Base-by-base conservation (phyloP, 1,140 invertebrate species). In the Lordiphosa collinella region DNA sequence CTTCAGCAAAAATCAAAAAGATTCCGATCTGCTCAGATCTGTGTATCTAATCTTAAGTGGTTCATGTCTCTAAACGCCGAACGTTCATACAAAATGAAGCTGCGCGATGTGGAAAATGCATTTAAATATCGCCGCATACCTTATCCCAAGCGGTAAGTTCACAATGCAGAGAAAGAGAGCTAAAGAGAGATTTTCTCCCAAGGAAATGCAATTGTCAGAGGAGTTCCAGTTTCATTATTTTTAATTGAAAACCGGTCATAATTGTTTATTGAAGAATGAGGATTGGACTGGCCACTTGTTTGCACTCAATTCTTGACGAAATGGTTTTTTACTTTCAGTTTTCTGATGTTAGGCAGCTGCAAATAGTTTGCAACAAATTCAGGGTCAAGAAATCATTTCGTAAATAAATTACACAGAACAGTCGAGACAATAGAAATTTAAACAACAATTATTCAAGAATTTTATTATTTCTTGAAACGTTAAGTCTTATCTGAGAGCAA, bases 131-230 rank as follows among this genome's bases (percentile, higher is more conserved):
- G 87, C 16, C 78, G 87, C 32, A 88, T 88, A 75, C 87, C 87
- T 44, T 88, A 88, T 61, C 87, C 87, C 16, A 88, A 88, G 63
- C 76, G 87, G 87, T 88, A 73, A 88, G 87, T 87, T 12, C 41
- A 43, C 55, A 29, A 34, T 16, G n/a, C 12, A 48, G 22, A 56
- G 52, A 37, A 35, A 29, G 25, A 52, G 3, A 32, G 13, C 16
- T 10, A 48, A 41, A 61, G 43, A 38, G 18, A 41, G 10, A 53
- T 36, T 50, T 40, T 10, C 13, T 66, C 43, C 50, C 35, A 44
- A 34, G 63, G 64, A 52, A 59, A 52, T 70, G 50, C 49, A 69
- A 74, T 48, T 50, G 65, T 1, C 35, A 51, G 48, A 37, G 3
- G 25, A 47, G 22, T 53, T 70, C 51, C 59, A 59, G 69, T 59